Evolutionary conservation across 2,888 invertebrate species (phyloP).

Genomic region (Spatulosminthurus flaviceps): DNA sequence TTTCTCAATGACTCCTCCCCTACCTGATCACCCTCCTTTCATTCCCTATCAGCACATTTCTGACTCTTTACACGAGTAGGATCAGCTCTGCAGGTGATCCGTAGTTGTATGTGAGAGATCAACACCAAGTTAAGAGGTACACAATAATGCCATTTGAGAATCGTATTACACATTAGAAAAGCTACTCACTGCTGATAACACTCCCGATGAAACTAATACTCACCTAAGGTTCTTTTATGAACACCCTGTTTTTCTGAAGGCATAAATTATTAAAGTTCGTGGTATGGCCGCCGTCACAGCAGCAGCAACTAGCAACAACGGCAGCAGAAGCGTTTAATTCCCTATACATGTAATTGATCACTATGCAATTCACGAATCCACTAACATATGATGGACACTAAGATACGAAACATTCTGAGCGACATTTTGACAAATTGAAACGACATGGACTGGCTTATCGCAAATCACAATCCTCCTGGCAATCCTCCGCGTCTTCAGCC

Average conservation of each 20-base stretch:
- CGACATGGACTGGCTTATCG: not conserved
- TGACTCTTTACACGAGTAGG: too few relatives aligned
- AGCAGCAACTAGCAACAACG: too few relatives aligned
- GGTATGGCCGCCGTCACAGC: too few relatives aligned
- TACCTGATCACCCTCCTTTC: too few relatives aligned
- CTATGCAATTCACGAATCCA: not conserved
- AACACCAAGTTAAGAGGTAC: slow-evolving; percentile 23
- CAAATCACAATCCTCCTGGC: not conserved
- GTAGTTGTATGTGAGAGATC: not conserved
- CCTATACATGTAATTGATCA: not conserved
- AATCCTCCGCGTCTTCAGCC: not conserved
- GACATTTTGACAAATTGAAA: slow-evolving; percentile 18
- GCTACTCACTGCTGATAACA: too few relatives aligned
- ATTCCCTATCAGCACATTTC: too few relatives aligned
- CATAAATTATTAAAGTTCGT: too few relatives aligned
- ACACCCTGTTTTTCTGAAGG: too few relatives aligned
- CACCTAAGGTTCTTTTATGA: too few relatives aligned
- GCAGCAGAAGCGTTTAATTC: too few relatives aligned
- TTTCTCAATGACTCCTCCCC: too few relatives aligned
- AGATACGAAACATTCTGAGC: not conserved
- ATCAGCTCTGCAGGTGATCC: slow-evolving; percentile 17
- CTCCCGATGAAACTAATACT: too few relatives aligned
- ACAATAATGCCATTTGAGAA: slow-evolving; percentile 32
- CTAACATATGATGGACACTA: not conserved
- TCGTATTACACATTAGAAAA: not conserved